Base-by-base conservation (phyloP, 2,113 vertebrate genomes). In the Hepsetus odoe region DNA sequence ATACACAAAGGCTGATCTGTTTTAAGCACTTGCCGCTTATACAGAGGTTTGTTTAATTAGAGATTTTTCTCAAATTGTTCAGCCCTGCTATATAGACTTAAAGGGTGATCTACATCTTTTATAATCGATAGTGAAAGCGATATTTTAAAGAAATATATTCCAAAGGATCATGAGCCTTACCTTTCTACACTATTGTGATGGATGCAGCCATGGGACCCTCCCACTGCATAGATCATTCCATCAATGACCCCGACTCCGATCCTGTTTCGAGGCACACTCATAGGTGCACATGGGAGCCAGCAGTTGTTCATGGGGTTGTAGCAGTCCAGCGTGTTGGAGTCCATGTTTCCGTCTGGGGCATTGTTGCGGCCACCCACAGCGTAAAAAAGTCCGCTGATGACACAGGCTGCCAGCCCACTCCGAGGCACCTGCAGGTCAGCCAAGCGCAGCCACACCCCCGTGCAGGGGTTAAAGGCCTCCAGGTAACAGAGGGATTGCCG, bases 261-360 rank as follows among this genome's bases (percentile, higher is more conserved):
- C 5, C 97, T 89, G 88, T 99, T 99, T 1, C 96, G 91, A 0
- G 97, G 95, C 0, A 97, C 94, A 0, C 94, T 97, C 96, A 98
- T 97, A 8, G 96, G 88, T 0, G 96, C 90, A 0, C 96, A 98
- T 0, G 95, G 94, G 0, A 94, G 92, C 97, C 97, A 99, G 73
- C 91, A 93, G 88, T 98, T 94, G 86, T 95, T 98, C 94, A 99
- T 95, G 38, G 96, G 96, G 77, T 98, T 98, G 87, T 97, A 98
- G 72, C 96, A 97, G 68, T 98, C 96, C 79, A 98, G 79, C 2
- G 96, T 90, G 0, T 87, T 94, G 0, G 97, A 96, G 88, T 98
- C 97, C 84, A 94, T 96, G 90, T 98, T 98, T 13, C 97, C 96
- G 0, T 97, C 96, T 0, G 95, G 96, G 0, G 95, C 95, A 7